Evolutionary conservation across 1,140 invertebrate genomes (phyloP).

Genomic region (Fopius arisanus): DNA sequence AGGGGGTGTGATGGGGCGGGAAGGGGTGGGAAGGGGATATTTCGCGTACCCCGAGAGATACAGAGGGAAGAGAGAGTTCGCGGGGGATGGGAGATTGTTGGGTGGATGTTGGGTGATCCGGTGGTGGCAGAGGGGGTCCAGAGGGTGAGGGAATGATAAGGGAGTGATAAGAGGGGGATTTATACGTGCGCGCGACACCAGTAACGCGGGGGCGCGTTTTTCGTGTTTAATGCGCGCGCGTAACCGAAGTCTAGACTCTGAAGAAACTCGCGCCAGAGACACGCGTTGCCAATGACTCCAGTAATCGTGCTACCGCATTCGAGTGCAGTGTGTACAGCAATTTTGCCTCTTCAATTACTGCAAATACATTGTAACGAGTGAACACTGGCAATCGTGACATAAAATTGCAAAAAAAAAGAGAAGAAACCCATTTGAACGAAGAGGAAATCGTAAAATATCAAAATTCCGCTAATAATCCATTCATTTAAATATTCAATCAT

Average conservation of each 20-base stretch:
- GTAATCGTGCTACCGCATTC: slow-evolving; percentile 13
- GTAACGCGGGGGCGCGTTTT: slow-evolving; percentile 22
- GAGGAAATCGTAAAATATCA: too few relatives aligned
- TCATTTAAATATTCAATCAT: too few relatives aligned
- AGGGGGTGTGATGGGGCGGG: background rate
- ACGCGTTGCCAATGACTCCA: slow-evolving; percentile 17
- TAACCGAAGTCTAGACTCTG: background rate
- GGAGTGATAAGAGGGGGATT: background rate
- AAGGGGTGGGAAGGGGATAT: too few relatives aligned
- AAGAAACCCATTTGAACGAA: too few relatives aligned
- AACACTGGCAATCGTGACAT: too few relatives aligned
- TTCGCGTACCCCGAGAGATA: background rate
- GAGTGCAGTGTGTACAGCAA: slow-evolving; percentile 11
- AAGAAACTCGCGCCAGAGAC: slow-evolving; percentile 18
- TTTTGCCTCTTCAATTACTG: background rate
- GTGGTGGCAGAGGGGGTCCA: too few relatives aligned
- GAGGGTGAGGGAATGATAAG: too few relatives aligned
- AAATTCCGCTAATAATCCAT: too few relatives aligned
- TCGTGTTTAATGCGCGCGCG: slow-evolving; percentile 19
- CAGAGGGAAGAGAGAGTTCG: background rate
- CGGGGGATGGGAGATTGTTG: too few relatives aligned
- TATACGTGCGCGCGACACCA: background rate
- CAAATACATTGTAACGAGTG: background rate
- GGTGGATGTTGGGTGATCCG: too few relatives aligned
- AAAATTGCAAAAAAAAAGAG: background rate